These are phyloP conservation scores for Nomada ferruginata DNA, from an alignment of 2,888 invertebrate species.

Conservation along the genomic window DNA sequence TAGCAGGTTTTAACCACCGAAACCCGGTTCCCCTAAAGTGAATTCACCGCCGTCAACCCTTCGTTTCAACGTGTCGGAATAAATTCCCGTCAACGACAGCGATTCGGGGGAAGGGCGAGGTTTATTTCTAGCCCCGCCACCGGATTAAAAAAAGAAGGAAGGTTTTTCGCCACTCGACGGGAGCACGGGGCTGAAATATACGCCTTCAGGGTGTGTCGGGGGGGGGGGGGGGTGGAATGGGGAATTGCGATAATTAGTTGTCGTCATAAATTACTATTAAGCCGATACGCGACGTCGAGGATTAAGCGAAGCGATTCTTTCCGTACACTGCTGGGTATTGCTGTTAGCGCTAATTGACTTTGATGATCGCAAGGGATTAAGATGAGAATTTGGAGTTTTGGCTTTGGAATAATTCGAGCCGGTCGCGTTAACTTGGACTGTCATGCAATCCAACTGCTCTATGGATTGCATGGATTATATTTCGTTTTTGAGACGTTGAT, in stretches of 20 bases:
- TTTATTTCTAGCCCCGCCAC: neutral
- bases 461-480: too few relatives aligned
- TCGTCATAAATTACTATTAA: slow-evolving; percentile 23
- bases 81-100: slow-evolving; percentile 25
- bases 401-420: too few relatives aligned
- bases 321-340: neutral
- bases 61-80: neutral
- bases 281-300: neutral
- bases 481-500: too few relatives aligned
- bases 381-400: neutral
- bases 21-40: slow-evolving; percentile 14
- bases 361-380: slow-evolving; percentile 3
- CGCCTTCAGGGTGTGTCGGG: neutral
- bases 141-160: neutral
- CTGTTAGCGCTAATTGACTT: slow-evolving; percentile 14
- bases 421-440: neutral
- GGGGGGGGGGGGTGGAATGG: neutral
- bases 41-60: neutral
- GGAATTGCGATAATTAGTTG: slow-evolving; percentile 4
- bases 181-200: slow-evolving; percentile 10
- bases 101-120: slow-evolving; percentile 5
- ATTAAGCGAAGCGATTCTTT: slow-evolving; percentile 11
- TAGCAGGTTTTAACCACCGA: slow-evolving; percentile 27
- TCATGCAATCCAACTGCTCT: neutral
- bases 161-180: neutral